phyloP scores from a whole-genome alignment of 2,797 vertebrate species.

The Columba guinea region DNA sequence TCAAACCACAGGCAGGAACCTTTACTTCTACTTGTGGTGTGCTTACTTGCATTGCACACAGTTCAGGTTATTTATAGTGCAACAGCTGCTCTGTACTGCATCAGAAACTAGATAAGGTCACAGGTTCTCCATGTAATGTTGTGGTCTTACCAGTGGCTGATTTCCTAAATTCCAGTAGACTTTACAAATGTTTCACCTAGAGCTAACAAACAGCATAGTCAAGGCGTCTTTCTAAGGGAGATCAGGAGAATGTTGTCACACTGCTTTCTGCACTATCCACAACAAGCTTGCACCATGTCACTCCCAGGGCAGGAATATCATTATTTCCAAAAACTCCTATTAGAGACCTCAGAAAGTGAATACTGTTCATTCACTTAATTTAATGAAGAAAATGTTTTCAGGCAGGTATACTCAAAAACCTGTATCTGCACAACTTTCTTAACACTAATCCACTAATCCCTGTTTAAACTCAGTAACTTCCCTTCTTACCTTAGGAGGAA shows the following conservation, averaged over 20 bases:
- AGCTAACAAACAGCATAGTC: not conserved
- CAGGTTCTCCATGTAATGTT: slow-evolving; percentile 22
- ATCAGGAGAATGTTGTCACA: not conserved
- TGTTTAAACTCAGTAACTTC: not conserved
- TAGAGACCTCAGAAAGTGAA: not conserved
- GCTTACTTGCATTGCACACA: slow-evolving; percentile 16
- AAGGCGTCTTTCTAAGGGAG: not conserved
- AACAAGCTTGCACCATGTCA: not conserved
- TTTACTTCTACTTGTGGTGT: slow-evolving; percentile 15
- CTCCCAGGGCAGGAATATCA: not conserved
- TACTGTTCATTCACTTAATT: not conserved
- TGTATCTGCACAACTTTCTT: not conserved
- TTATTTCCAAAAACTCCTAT: not conserved
- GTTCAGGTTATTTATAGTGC: slow-evolving; percentile 72
- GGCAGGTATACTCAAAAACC: not conserved
- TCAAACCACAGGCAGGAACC: slow-evolving; percentile 19
- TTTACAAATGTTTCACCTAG: slow-evolving; percentile 33
- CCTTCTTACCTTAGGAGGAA: not conserved
- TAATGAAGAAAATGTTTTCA: not conserved
- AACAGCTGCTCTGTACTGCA: slow-evolving; percentile 61
- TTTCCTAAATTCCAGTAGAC: slow-evolving; percentile 62
- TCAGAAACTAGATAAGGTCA: slow-evolving; percentile 76
- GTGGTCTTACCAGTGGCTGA: slow-evolving; percentile 19
- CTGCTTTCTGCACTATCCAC: not conserved
- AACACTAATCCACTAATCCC: not conserved